These are phyloP conservation scores for Helicoverpa zea DNA, from an alignment of 1,140 invertebrate species.

Conservation along the genomic window DNA sequence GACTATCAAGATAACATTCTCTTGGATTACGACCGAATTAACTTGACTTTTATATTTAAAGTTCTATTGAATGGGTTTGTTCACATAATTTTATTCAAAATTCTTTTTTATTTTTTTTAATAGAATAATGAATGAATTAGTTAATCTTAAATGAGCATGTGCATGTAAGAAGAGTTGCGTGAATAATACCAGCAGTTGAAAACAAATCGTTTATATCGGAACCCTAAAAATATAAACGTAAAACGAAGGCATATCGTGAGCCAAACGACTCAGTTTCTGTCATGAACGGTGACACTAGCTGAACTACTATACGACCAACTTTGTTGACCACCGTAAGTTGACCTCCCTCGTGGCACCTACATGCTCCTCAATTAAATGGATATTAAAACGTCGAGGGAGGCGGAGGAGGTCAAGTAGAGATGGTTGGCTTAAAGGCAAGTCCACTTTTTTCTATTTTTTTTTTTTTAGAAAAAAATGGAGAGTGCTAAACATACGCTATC, in stretches of 20 bases:
- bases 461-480: slow-evolving; percentile 18
- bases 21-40: slow-evolving; percentile 52
- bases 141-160: too few species aligned
- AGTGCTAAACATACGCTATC: slow-evolving; percentile 45
- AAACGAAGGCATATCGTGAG: slow-evolving; percentile 46
- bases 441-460: slow-evolving; percentile 18
- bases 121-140: too few species aligned
- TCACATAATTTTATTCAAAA: not conserved
- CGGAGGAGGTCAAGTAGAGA: not conserved
- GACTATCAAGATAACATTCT: slow-evolving; percentile 54
- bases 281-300: slow-evolving; percentile 46
- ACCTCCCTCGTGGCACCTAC: not conserved
- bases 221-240: slow-evolving; percentile 38
- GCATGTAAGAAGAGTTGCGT: not conserved
- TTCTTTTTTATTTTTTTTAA: too few species aligned
- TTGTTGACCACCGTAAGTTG: slow-evolving; percentile 1
- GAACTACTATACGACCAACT: slow-evolving; percentile 40
- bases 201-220: slow-evolving; percentile 7
- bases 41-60: slow-evolving; percentile 20
- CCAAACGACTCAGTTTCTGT: slow-evolving; percentile 47
- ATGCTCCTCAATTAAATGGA: not conserved
- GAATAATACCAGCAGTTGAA: slow-evolving; percentile 21
- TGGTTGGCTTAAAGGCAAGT: slow-evolving; percentile 11
- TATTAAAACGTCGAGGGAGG: not conserved
- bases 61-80: slow-evolving; percentile 6